Conservation (phyloP, 2,888 invertebrate species). For the Hesperia comma region DNA sequence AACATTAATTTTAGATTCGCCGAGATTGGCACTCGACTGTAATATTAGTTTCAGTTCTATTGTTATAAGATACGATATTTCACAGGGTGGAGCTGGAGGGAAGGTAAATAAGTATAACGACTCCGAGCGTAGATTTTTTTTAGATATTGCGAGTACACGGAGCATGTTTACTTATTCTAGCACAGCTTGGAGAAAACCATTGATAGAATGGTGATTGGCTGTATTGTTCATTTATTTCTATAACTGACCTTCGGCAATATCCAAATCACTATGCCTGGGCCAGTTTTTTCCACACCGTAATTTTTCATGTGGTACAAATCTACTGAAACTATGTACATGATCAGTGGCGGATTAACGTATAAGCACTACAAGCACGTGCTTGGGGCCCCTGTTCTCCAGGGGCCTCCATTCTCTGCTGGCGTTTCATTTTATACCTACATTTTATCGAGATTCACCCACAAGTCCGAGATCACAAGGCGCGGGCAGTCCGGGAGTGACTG, state of each 20-base stretch:
- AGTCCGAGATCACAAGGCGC: too few relatives aligned
- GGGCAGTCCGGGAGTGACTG: too few relatives aligned
- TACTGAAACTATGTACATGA: constrained; percentile 34
- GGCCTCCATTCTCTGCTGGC: too few relatives aligned
- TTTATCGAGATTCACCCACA: too few relatives aligned
- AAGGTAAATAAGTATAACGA: constrained; percentile 71
- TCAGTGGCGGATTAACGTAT: too few relatives aligned
- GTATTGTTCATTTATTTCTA: constrained; percentile 38
- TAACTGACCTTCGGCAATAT: constrained; percentile 23
- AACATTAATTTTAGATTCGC: constrained; percentile 21
- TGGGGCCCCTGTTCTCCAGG: too few relatives aligned
- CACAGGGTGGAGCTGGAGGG: constrained; percentile 79
- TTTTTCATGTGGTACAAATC: constrained; percentile 30
- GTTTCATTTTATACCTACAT: too few relatives aligned
- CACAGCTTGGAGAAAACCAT: constrained; percentile 55
- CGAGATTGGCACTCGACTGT: constrained; percentile 19
- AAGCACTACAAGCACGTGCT: too few relatives aligned
- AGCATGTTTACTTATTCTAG: constrained; percentile 62
- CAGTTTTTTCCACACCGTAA: constrained; percentile 32
- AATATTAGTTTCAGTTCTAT: constrained; percentile 50
- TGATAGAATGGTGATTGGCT: constrained; percentile 53
- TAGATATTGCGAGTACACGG: constrained; percentile 58
- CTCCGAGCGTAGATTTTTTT: constrained; percentile 55
- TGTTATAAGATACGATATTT: constrained; percentile 55
- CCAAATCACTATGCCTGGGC: constrained; percentile 29